Conservation (phyloP, 2,113 vertebrate genomes). For the Caranx melampygus region DNA sequence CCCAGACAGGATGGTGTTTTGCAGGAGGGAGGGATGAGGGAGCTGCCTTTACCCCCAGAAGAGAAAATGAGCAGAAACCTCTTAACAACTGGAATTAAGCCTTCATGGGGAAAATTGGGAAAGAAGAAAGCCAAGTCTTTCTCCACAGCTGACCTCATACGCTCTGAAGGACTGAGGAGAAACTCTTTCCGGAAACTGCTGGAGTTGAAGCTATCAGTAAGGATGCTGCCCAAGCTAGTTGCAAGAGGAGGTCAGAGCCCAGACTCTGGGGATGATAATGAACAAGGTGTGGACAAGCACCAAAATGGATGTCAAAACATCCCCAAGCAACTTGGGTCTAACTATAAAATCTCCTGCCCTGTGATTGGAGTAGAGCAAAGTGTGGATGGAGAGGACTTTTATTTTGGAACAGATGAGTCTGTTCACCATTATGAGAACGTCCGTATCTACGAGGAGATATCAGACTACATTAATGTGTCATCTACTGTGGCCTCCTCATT, state of each 20-base stretch:
- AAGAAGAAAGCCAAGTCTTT: constrained; percentile 92
- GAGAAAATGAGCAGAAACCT: constrained; percentile 85
- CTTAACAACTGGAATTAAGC: constrained; percentile 73
- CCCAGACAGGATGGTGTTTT: background rate
- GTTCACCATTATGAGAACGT: constrained; percentile 86
- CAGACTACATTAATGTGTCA: constrained; percentile 86
- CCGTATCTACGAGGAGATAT: constrained; percentile 88
- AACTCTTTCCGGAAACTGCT: constrained; percentile 88
- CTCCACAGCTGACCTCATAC: constrained; percentile 85
- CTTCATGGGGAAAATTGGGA: constrained; percentile 62
- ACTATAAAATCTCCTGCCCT: constrained; percentile 42
- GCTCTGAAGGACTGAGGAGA: constrained; percentile 86
- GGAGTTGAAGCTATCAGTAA: constrained; percentile 87
- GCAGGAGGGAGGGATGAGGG: constrained; percentile 25
- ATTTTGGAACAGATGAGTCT: constrained; percentile 16
- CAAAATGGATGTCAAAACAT: background rate
- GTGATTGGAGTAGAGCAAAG: constrained; percentile 67
- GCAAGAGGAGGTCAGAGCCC: constrained; percentile 80
- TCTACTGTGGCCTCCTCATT: constrained; percentile 19
- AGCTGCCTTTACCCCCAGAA: constrained; percentile 57
- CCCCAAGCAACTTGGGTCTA: background rate
- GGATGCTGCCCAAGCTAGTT: constrained; percentile 85
- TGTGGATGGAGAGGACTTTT: constrained; percentile 68
- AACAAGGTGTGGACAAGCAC: constrained; percentile 47
- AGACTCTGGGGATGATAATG: constrained; percentile 54